Evolutionary conservation across 1,140 invertebrate species (phyloP), one percentile per base, ranked within the genome.

Genomic region (Aethina tumida): DNA sequence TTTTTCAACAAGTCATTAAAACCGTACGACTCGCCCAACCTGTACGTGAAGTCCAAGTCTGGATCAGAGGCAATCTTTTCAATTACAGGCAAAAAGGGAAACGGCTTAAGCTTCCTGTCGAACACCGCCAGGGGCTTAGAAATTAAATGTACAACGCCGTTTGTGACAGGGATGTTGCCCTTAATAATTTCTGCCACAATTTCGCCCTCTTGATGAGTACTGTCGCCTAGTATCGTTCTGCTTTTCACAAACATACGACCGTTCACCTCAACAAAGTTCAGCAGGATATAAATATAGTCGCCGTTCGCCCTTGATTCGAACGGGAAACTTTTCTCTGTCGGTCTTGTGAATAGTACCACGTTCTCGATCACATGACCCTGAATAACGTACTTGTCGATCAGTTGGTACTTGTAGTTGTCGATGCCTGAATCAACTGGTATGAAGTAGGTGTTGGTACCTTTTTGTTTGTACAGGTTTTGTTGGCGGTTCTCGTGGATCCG

Each of bases 121-220:
- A 41, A 45, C 3, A 50, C 32, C 2, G 41, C 45, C 13, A 53
- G 25, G 2, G 50, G 50, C n/a, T 40, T 17, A 39, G 84, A 79
- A 45, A 93, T 92, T 14, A 94, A 68, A 65, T 93, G 89, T 1
- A 92, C 76, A 0, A 93, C 88, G n/a, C n/a, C n/a, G n/a, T 93
- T 93, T 48, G 74, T 76, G 4, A 93, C 82, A 0, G 89, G 88
- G 43, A 94, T 91, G 62, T 94, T 91, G 5, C 77, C 79, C 56
- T 77, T 77, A 1, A 90, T 71, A 37, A 94, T 83, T 59, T 87
- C 79, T 4, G 84, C 78, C 17, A 85, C 50, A 2, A 91, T 85
- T 4, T 84, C 79, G n/a, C 87, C 87, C n/a, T n/a, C n/a, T n/a
- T n/a, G n/a, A n/a, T n/a, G n/a, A 10, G 73, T 67, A 1, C 68